Conservation (phyloP, 2,888 invertebrate species). For the Lasioglossum morio region DNA sequence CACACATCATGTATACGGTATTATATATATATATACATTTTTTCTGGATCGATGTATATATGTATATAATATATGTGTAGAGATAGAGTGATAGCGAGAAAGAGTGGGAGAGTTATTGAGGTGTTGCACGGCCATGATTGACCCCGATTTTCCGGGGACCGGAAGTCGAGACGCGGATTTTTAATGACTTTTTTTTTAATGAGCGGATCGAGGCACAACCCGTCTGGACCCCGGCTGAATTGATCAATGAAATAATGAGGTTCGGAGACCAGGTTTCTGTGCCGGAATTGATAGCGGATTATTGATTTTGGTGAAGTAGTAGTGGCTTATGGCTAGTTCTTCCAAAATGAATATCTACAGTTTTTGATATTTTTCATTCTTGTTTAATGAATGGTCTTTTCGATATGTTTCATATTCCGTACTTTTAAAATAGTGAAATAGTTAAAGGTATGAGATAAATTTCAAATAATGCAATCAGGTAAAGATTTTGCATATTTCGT, state of each 20-base stretch:
- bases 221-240: background rate
- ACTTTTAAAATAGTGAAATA: background rate
- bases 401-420: background rate
- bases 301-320: background rate
- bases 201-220: background rate
- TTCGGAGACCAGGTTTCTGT: background rate
- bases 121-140: background rate
- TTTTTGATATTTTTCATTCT: background rate
- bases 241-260: conserved; percentile 6
- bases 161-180: background rate
- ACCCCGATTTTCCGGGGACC: conserved; percentile 11
- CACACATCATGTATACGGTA: conserved; percentile 64
- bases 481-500: background rate
- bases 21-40: conserved; percentile 27
- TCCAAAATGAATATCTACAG: background rate
- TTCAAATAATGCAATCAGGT: background rate
- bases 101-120: conserved; percentile 56
- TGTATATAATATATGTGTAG: conserved; percentile 32
- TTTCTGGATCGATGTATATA: conserved; percentile 44
- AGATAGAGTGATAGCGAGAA: conserved; percentile 41
- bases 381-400: background rate
- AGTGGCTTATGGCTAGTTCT: background rate
- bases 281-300: background rate
- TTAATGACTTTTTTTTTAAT: conserved; percentile 10
- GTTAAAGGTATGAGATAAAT: background rate